These are phyloP conservation scores for Agrypnus murinus DNA, from an alignment of 2,888 invertebrate species.

Conservation along the genomic window DNA sequence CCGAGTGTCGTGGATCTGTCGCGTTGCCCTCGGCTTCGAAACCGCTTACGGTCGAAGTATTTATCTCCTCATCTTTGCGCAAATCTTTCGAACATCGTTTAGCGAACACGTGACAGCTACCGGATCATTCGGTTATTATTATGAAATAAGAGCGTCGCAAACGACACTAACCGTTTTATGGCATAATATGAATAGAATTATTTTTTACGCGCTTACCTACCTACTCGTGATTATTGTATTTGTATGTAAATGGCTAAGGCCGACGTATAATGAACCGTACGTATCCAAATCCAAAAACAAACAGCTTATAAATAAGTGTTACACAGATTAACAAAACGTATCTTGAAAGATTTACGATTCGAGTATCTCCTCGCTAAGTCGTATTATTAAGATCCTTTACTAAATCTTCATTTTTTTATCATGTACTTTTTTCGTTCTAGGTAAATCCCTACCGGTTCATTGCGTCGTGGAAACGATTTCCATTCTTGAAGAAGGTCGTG, in stretches of 20 bases:
- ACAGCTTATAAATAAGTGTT: conserved; percentile 52
- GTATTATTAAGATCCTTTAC: conserved; percentile 42
- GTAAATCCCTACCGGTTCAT: conserved; percentile 93
- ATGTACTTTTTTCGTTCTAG: conserved; percentile 72
- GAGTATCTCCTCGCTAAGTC: conserved; percentile 28
- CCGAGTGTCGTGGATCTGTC: conserved; percentile 60
- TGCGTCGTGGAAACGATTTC: conserved; percentile 94
- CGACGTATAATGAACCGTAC: conserved; percentile 42
- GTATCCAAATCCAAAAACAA: conserved; percentile 48
- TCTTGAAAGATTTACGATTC: conserved; percentile 53
- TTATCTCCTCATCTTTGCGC: conserved; percentile 63
- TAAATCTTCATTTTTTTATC: conserved; percentile 55
- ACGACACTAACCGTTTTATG: conserved; percentile 27
- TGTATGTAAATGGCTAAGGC: conserved; percentile 30
- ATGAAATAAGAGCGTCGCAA: conserved; percentile 32
- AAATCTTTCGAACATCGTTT: conserved; percentile 60
- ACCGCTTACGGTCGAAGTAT: conserved; percentile 55
- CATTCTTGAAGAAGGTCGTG: conserved; percentile 75
- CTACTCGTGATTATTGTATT: conserved; percentile 35
- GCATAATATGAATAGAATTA: conserved; percentile 2
- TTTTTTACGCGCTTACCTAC: conserved; percentile 4
- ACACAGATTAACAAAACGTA: conserved; percentile 43
- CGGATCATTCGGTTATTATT: conserved; percentile 61
- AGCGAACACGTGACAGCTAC: conserved; percentile 58
- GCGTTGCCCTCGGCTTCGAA: conserved; percentile 55